Percentiles rank a stretch among this genome's conserved stretches.
phyloP scores from a whole-genome alignment of 2,888 invertebrate genomes.

The Elegia similella region DNA sequence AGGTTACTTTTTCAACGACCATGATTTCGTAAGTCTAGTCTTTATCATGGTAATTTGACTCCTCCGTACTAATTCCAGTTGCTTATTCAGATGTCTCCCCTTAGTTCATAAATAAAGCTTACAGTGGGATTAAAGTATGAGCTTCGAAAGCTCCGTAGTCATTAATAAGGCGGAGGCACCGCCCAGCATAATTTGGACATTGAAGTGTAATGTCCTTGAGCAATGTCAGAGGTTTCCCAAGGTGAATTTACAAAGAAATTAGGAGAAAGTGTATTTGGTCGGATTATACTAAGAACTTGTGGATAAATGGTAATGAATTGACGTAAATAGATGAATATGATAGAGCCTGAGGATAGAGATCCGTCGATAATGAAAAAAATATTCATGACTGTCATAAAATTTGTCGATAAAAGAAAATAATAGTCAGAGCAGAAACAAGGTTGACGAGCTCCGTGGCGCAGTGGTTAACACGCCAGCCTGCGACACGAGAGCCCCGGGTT shows the following conservation, averaged over 20 bases:
- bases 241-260: conserved; percentile 7
- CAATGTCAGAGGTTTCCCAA: neutral
- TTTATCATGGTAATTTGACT: conserved; percentile 30
- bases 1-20: conserved; percentile 18
- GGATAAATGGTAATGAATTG: neutral
- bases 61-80: conserved; percentile 50
- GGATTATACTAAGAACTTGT: neutral
- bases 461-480: no score
- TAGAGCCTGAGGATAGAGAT: neutral
- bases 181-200: conserved; percentile 14
- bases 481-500: no score
- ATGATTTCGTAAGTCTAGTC: neutral
- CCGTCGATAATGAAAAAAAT: neutral
- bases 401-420: no score
- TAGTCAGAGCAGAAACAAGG: no score
- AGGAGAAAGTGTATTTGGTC: conserved; percentile 3
- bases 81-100: conserved; percentile 62
- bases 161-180: conserved; percentile 22
- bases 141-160: conserved; percentile 33
- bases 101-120: conserved; percentile 61
- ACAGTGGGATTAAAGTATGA: conserved; percentile 47
- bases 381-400: neutral
- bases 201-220: conserved; percentile 8
- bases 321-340: neutral
- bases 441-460: no score